These are phyloP conservation scores for Forficula auricularia DNA, from an alignment of 1,140 invertebrate species.

Conservation along the genomic window DNA sequence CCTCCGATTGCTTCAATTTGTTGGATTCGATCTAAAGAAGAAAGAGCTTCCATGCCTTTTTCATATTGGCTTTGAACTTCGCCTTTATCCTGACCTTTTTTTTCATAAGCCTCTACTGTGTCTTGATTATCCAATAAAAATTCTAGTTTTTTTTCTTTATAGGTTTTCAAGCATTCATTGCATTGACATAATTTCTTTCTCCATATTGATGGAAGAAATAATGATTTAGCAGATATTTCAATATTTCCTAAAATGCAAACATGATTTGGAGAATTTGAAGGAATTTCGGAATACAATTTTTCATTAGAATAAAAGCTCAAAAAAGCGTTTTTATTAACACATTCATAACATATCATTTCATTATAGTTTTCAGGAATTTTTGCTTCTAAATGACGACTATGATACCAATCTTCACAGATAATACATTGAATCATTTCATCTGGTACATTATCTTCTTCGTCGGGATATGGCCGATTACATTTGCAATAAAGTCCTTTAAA, in stretches of 20 bases:
- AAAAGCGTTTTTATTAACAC: conserved; percentile 57
- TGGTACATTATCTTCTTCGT: conserved; percentile 55
- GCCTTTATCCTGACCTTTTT: conserved; percentile 38
- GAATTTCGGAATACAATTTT: too few species aligned
- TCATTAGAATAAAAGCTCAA: conserved; percentile 45
- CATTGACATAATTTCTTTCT: conserved; percentile 31
- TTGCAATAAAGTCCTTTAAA: conserved; percentile 84
- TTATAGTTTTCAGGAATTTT: conserved; percentile 36
- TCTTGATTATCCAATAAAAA: conserved; percentile 66
- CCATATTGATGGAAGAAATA: too few species aligned
- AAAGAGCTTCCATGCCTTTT: conserved; percentile 53
- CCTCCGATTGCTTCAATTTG: conserved; percentile 65
- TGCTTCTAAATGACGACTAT: conserved; percentile 56
- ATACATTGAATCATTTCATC: conserved; percentile 95
- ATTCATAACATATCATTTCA: conserved; percentile 61
- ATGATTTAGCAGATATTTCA: too few species aligned
- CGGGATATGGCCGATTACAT: conserved; percentile 89
- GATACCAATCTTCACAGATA: conserved; percentile 97
- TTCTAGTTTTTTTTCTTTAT: conserved; percentile 42
- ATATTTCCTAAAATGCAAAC: too few species aligned
- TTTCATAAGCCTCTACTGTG: conserved; percentile 73
- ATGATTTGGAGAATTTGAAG: too few species aligned
- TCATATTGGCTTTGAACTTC: conserved; percentile 39
- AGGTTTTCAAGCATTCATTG: conserved; percentile 34
- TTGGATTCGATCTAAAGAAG: conserved; percentile 58